Percentiles rank a stretch among this genome's conserved stretches.
phyloP scores from a whole-genome alignment of 1,140 invertebrate genomes.

The Mizuhopecten yessoensis region DNA sequence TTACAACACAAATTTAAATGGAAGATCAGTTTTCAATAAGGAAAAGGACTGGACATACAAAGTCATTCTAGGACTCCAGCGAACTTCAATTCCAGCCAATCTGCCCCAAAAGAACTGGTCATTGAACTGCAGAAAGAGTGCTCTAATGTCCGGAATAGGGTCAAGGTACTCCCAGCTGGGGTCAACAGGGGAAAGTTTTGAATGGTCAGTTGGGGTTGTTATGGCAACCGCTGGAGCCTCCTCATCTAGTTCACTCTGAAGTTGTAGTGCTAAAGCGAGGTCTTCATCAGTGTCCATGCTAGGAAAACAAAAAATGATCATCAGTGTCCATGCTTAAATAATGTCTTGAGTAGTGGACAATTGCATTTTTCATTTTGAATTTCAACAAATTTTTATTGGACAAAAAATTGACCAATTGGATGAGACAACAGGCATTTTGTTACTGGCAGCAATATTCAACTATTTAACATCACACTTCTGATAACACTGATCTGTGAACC shows the following conservation, averaged over 20 bases:
- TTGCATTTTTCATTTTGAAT: too few species aligned
- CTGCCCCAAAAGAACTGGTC: conserved; percentile 92
- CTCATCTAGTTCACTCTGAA: conserved; percentile 63
- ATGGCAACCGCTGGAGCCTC: not conserved
- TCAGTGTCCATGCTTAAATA: too few species aligned
- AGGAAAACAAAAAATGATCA: not conserved
- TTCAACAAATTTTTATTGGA: too few species aligned
- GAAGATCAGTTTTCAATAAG: too few species aligned
- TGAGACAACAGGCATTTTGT: too few species aligned
- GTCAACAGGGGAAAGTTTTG: conserved; percentile 83
- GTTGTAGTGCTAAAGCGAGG: conserved; percentile 65
- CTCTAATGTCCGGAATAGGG: conserved; percentile 95
- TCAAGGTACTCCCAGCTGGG: conserved; percentile 91
- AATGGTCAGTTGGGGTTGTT: not conserved
- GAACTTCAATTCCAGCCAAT: conserved; percentile 91
- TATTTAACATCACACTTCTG: too few species aligned
- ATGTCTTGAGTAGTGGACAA: too few species aligned
- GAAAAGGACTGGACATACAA: conserved; percentile 86
- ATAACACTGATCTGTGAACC: too few species aligned
- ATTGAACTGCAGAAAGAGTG: conserved; percentile 94
- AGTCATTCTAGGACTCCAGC: conserved; percentile 98
- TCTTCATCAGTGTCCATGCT: conserved; percentile 56
- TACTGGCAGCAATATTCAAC: too few species aligned
- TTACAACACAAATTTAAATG: too few species aligned
- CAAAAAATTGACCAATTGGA: too few species aligned